Conservation (phyloP, 2,113 vertebrate genomes). For the Platysternon megacephalum region DNA sequence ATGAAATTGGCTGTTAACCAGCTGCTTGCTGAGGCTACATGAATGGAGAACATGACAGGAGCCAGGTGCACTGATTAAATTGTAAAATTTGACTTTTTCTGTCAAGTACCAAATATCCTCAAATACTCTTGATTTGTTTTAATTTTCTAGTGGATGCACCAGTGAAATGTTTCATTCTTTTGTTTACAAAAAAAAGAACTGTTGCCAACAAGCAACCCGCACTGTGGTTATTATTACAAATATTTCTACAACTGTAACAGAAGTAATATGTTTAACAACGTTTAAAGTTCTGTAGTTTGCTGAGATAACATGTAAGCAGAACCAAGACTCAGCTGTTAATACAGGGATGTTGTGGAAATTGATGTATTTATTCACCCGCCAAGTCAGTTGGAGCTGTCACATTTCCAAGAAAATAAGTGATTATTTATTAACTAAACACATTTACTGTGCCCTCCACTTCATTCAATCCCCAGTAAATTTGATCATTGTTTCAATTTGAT, state of each 20-base stretch:
- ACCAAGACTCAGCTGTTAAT: background rate
- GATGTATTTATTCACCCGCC: slow-evolving; percentile 10
- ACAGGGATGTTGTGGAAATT: slow-evolving; percentile 28
- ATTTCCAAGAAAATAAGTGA: too few relatives aligned
- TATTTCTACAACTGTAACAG: slow-evolving; percentile 31
- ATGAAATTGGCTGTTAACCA: background rate
- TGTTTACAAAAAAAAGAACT: background rate
- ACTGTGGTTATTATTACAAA: background rate
- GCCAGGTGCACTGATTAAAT: background rate
- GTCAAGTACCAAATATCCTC: background rate
- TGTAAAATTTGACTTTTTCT: background rate
- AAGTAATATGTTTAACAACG: slow-evolving; percentile 4
- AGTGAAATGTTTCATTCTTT: background rate
- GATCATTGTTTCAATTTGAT: too few relatives aligned
- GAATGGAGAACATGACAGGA: background rate
- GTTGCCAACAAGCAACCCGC: background rate
- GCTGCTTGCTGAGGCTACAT: background rate
- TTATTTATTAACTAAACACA: too few relatives aligned
- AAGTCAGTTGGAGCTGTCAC: background rate
- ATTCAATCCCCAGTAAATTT: too few relatives aligned
- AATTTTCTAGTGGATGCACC: slow-evolving; percentile 38
- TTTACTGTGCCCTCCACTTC: too few relatives aligned
- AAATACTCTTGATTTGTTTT: background rate
- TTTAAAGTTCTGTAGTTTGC: background rate
- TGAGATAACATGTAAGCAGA: slow-evolving; percentile 8